These are phyloP conservation scores for Eremobia ochroleuca DNA, from an alignment of 2,888 invertebrate genomes.

Conservation along the genomic window DNA sequence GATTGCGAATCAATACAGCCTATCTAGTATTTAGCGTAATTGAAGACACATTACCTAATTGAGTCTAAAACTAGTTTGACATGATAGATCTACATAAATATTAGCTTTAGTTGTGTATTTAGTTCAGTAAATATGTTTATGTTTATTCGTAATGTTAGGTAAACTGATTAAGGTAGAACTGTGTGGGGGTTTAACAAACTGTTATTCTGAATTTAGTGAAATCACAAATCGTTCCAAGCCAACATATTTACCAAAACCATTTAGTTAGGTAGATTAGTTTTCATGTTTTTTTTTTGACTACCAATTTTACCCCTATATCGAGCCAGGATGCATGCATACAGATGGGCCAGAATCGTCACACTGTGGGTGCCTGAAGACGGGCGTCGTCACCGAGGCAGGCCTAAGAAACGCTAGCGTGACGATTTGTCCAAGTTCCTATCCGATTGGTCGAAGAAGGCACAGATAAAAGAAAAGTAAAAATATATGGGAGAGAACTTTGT, in stretches of 20 bases:
- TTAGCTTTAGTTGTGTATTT: constrained; percentile 15
- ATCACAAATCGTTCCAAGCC: not conserved
- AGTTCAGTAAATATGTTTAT: constrained; percentile 24
- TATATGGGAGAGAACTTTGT: not conserved
- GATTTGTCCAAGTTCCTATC: not conserved
- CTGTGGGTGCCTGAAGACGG: not conserved
- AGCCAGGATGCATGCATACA: not conserved
- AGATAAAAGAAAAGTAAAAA: not conserved
- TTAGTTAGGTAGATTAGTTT: too few species aligned
- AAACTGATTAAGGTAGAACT: not conserved
- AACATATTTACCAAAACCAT: not conserved
- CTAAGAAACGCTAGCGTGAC: not conserved
- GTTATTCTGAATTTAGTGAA: not conserved
- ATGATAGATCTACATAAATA: constrained; percentile 25
- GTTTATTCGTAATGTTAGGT: constrained; percentile 16
- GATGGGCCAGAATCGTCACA: not conserved
- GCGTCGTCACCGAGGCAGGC: not conserved
- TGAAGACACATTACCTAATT: constrained; percentile 47
- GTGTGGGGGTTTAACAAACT: not conserved
- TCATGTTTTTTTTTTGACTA: not conserved
- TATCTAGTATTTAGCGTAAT: constrained; percentile 49
- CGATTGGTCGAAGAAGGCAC: not conserved
- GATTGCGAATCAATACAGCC: constrained; percentile 50
- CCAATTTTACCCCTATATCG: not conserved
- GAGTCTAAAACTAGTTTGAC: constrained; percentile 57